A percentile compares a stretch with the other conserved stretches of the same genome.
These are phyloP conservation scores for Athalia cordata DNA, from an alignment of 2,888 invertebrate species.

Conservation along the genomic window DNA sequence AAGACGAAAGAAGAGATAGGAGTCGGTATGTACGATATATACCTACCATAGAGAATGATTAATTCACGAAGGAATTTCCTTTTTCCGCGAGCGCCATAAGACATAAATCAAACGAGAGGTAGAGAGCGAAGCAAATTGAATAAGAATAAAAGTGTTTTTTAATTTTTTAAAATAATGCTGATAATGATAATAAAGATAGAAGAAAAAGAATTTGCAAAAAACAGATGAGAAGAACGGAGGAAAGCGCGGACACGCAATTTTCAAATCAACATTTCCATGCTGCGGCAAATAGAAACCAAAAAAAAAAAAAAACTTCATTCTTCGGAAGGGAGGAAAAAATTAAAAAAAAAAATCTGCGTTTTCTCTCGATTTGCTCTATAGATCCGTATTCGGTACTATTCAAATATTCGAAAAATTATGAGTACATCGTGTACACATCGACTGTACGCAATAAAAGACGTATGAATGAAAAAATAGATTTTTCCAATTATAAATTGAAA, in stretches of 20 bases:
- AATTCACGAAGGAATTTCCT: slow-evolving; percentile 16
- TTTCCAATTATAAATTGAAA: too few species aligned
- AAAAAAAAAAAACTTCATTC: background rate
- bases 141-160: background rate
- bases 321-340: background rate
- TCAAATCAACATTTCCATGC: slow-evolving; percentile 27
- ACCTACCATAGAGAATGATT: slow-evolving; percentile 22
- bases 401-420: too few species aligned
- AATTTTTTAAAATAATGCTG: background rate
- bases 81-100: slow-evolving; percentile 16
- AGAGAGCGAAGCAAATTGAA: slow-evolving; percentile 30
- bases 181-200: background rate
- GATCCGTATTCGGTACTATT: too few species aligned
- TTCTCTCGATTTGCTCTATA: too few species aligned
- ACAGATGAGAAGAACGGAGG: background rate
- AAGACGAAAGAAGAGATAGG: background rate
- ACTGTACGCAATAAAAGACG: too few species aligned
- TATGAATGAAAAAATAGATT: too few species aligned
- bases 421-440: too few species aligned
- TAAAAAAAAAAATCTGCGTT: background rate
- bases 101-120: slow-evolving; percentile 36
- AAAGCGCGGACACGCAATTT: slow-evolving; percentile 24
- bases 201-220: background rate
- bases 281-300: background rate
- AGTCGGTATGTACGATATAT: background rate